Evolutionary conservation across 2,888 invertebrate genomes (phyloP).

Genomic region (Nectonema munidae): DNA sequence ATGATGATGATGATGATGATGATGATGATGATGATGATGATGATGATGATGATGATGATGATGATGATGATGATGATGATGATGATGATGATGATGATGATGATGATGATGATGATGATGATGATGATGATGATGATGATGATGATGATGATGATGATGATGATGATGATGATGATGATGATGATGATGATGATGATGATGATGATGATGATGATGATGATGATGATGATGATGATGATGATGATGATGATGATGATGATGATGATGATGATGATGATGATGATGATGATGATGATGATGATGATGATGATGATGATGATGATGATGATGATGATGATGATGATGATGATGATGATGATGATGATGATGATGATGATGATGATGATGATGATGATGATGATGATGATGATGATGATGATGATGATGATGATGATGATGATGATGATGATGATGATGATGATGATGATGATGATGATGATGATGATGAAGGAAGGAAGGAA

Average conservation of each 20-base stretch:
- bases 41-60: conserved; percentile 17
- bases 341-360: conserved; percentile 16
- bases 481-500: too few species aligned
- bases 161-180: conserved; percentile 16
- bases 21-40: conserved; percentile 16
- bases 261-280: conserved; percentile 15
- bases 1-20: conserved; percentile 14
- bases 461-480: conserved; percentile 12
- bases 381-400: conserved; percentile 16
- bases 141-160: conserved; percentile 17
- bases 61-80: conserved; percentile 16
- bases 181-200: conserved; percentile 14
- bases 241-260: conserved; percentile 16
- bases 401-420: conserved; percentile 17
- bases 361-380: conserved; percentile 14
- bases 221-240: conserved; percentile 17
- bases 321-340: conserved; percentile 17
- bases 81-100: conserved; percentile 15
- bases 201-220: conserved; percentile 16
- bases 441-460: conserved; percentile 15
- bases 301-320: conserved; percentile 17
- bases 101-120: conserved; percentile 15
- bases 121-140: conserved; percentile 17
- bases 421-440: conserved; percentile 16
- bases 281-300: conserved; percentile 15